Evolutionary conservation across 2,888 invertebrate genomes (phyloP).

Genomic region (Conistra vaccinii): DNA sequence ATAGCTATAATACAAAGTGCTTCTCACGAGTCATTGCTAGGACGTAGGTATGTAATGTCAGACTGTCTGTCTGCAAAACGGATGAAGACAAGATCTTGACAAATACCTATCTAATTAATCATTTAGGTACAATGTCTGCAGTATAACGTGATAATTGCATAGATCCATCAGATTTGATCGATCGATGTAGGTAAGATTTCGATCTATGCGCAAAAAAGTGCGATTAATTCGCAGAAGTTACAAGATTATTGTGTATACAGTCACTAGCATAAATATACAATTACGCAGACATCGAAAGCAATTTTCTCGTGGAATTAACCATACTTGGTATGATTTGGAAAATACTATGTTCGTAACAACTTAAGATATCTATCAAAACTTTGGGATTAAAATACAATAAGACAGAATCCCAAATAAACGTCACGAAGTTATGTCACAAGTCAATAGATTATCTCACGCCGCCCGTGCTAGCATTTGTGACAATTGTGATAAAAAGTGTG

Average conservation of each 20-base stretch:
- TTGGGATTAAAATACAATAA: too few species aligned
- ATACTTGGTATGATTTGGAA: too few species aligned
- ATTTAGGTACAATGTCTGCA: conserved; percentile 6
- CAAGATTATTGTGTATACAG: not conserved
- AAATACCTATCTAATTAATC: conserved; percentile 3
- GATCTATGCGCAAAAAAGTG: conserved; percentile 9
- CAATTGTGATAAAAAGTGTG: too few species aligned
- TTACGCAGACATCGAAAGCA: not conserved
- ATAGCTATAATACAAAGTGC: not conserved
- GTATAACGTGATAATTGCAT: conserved; percentile 14
- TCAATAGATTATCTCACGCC: too few species aligned
- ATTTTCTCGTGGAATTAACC: not conserved
- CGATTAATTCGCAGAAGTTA: conserved; percentile 7
- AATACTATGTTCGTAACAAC: too few species aligned
- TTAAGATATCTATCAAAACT: too few species aligned
- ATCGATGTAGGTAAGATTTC: conserved; percentile 3
- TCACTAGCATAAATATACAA: not conserved
- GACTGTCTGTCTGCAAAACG: conserved; percentile 57
- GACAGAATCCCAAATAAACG: too few species aligned
- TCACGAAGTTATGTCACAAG: too few species aligned
- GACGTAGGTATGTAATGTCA: conserved; percentile 36
- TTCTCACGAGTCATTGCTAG: conserved; percentile 39
- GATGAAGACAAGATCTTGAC: conserved; percentile 18
- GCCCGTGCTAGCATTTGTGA: too few species aligned
- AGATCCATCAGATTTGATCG: conserved; percentile 10